Percentiles rank a stretch among this genome's conserved stretches.
Evolutionary conservation across 2,797 vertebrate genomes (phyloP).

Genomic region (Sylvia borin): DNA sequence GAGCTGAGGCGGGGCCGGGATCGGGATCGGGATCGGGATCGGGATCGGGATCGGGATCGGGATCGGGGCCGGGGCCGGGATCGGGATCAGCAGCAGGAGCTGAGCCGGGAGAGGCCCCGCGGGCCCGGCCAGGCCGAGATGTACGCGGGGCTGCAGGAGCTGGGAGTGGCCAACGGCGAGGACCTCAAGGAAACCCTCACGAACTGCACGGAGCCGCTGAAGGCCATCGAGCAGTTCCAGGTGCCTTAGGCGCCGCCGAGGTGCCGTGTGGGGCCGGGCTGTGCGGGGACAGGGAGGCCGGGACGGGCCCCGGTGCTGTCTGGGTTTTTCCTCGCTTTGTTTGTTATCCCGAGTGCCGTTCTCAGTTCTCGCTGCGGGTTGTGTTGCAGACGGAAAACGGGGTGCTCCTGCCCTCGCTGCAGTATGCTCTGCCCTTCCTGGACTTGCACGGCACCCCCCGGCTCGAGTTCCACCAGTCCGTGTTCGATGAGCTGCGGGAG

Average conservation of each 20-base stretch:
- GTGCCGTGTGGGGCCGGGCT: not conserved
- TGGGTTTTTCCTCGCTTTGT: fast-evolving
- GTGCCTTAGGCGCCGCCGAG: constrained; percentile 61
- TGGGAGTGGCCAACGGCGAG: constrained; percentile 95
- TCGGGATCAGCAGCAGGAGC: fast-evolving
- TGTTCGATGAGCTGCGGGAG: constrained; percentile 95
- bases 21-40: not conserved
- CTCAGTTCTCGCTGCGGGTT: not conserved
- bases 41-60: fast-evolving
- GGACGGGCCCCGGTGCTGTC: no score
- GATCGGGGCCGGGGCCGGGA: fast-evolving
- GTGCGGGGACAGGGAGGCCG: no score
- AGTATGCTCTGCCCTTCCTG: constrained; percentile 94
- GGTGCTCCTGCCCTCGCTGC: constrained; percentile 93
- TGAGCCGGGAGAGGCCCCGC: not conserved
- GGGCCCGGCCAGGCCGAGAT: constrained; percentile 58
- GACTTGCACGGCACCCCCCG: constrained; percentile 95
- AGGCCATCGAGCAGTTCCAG: constrained; percentile 98
- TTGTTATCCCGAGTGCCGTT: not conserved
- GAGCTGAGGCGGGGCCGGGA: not conserved
- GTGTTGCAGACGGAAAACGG: constrained; percentile 90
- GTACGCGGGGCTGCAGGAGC: constrained; percentile 93
- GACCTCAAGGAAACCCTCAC: constrained; percentile 96
- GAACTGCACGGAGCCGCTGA: constrained; percentile 96
- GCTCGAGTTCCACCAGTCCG: constrained; percentile 98